phyloP scores from a whole-genome alignment of 2,888 invertebrate species.

The Brachypterus glaber region DNA sequence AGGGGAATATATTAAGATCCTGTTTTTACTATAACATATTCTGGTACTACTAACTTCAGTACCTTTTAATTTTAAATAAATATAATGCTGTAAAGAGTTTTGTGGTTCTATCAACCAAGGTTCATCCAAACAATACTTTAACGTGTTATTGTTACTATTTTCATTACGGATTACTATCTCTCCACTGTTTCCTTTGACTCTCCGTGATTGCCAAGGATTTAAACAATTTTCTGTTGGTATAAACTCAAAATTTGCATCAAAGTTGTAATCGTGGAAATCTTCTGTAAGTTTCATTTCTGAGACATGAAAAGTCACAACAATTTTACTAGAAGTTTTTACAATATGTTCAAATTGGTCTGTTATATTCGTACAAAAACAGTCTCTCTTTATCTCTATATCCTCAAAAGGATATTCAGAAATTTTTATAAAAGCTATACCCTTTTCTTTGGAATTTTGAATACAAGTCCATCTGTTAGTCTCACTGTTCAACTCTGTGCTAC shows the following conservation, averaged over 20 bases:
- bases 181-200: constrained; percentile 61
- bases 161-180: constrained; percentile 61
- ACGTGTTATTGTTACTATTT: constrained; percentile 44
- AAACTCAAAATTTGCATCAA: constrained; percentile 66
- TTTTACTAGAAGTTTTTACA: constrained; percentile 58
- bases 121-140: constrained; percentile 54
- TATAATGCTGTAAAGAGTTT: constrained; percentile 56
- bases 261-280: constrained; percentile 69
- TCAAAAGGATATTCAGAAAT: constrained; percentile 63
- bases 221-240: constrained; percentile 53
- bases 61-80: constrained; percentile 63
- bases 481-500: constrained; percentile 57
- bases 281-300: constrained; percentile 73
- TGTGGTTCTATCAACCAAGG: constrained; percentile 74
- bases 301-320: constrained; percentile 65
- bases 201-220: constrained; percentile 55
- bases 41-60: constrained; percentile 41
- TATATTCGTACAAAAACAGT: constrained; percentile 65
- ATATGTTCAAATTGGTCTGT: constrained; percentile 55
- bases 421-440: constrained; percentile 33
- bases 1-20: constrained; percentile 64
- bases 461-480: constrained; percentile 62
- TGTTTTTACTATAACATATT: constrained; percentile 57
- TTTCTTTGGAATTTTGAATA: constrained; percentile 38
- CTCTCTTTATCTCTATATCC: constrained; percentile 56